phyloP scores from a whole-genome alignment of 2,113 vertebrate species.

The Chroicocephalus ridibundus region DNA sequence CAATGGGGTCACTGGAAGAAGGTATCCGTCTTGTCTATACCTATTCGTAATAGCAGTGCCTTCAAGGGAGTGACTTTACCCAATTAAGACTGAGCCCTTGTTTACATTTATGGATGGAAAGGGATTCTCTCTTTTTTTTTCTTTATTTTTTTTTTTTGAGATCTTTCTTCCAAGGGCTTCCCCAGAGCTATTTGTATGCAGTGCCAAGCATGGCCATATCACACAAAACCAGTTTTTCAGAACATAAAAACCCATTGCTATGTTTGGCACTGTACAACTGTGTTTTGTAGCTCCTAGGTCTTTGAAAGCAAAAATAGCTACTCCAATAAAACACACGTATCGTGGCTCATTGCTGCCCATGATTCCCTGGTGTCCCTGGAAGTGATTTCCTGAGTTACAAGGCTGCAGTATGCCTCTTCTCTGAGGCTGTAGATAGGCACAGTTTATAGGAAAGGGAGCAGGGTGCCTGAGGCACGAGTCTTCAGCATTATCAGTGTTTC shows the following conservation, averaged over 20 bases:
- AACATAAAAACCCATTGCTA: not conserved
- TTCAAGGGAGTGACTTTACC: not conserved
- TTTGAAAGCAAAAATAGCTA: not conserved
- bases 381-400: not conserved
- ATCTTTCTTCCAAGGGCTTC: not conserved
- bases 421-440: not conserved
- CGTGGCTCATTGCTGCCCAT: not conserved
- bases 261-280: not conserved
- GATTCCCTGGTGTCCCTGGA: not conserved
- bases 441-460: not conserved
- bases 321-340: accelerated
- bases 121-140: not conserved
- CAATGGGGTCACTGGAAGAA: not conserved
- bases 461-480: not conserved
- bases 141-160: not conserved
- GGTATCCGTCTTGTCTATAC: no score
- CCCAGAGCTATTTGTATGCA: not conserved
- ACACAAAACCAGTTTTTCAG: not conserved
- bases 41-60: not conserved
- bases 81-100: not conserved
- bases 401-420: not conserved
- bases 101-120: not conserved
- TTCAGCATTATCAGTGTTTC: not conserved
- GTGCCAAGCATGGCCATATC: not conserved
- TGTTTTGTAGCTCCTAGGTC: not conserved